Evolutionary conservation across 2,113 vertebrate genomes (phyloP).

Genomic region (Pangasianodon hypophthalmus): DNA sequence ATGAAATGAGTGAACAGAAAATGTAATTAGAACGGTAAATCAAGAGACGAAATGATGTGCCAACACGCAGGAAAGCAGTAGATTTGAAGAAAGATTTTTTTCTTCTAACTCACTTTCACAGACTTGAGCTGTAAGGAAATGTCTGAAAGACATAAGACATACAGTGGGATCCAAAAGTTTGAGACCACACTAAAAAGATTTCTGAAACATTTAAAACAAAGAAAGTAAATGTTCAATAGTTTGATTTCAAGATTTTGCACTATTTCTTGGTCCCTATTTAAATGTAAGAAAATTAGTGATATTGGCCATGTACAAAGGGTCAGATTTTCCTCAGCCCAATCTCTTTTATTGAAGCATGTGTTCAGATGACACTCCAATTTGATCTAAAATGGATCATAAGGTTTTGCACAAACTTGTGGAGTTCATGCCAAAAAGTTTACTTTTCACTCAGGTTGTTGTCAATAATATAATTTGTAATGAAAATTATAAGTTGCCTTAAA

Average conservation of each 20-base stretch:
- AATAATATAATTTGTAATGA: neutral
- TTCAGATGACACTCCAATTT: neutral
- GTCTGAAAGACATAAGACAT: neutral
- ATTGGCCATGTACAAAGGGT: neutral
- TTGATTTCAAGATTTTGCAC: neutral
- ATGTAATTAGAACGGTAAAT: neutral
- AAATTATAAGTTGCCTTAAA: neutral
- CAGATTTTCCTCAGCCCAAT: neutral
- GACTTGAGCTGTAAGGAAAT: neutral
- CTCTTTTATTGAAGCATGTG: neutral
- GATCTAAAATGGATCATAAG: neutral
- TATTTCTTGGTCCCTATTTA: neutral
- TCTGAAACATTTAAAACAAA: neutral
- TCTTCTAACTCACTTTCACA: neutral
- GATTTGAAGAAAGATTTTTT: neutral
- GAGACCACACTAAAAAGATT: neutral
- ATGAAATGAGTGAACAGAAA: neutral
- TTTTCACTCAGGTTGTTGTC: neutral
- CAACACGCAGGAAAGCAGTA: neutral
- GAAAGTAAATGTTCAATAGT: neutral
- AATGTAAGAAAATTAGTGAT: neutral
- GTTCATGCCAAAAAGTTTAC: neutral
- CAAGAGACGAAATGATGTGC: neutral
- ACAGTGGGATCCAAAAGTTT: neutral
- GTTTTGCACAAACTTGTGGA: neutral